Evolutionary conservation across 2,888 invertebrate genomes (phyloP), one percentile per base, ranked within the genome.

Genomic region (Noctua janthe): DNA sequence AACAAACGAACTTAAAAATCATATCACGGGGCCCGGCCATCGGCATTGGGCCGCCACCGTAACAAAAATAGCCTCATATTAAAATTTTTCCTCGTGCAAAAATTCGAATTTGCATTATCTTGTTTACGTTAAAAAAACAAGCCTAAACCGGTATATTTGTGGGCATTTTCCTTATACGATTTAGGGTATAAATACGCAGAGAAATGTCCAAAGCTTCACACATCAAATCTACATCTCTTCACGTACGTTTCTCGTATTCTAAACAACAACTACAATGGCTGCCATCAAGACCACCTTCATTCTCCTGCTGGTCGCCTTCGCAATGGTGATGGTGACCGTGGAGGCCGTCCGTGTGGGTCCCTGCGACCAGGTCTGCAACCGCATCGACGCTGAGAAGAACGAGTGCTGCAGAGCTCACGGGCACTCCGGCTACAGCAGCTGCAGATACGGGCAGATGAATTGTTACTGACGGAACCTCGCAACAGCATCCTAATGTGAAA

Each of bases 391-490:
- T 59, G 74, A 82, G n/a, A 82, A 51, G 80, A 0, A 82, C 51
- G 82, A 80, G 74, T 80, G 80, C 82, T 80, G 80, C 74, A 82
- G 74, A 67, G 82, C 82, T 51, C 82, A 80, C 51, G 80, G 80
- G 0, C 20, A 80, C 82, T 23, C 23, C 43, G 64, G 80, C 13
- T 69, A 3, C 67, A 69, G 76, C 47, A 69, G 74, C 67, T 80
- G 80, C 29, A 17, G 7, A 7, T 17, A 43, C 20, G 74, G 74
- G 1, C 54, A 39, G 43, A 82, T 80, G 82, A 13, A 43, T 4
- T 80, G 80, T n/a, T 67, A 81, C 73, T 80, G 56, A 80, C 13
- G 71, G n/a, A 62, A 51, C 71, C 15, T 51, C 59, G 5, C 69
- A 6, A 39, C 29, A 39, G 8, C 11, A 29, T n/a, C 54, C 13